These are phyloP conservation scores for Ophonus ardosiacus DNA, from an alignment of 2,888 invertebrate genomes.

Conservation along the genomic window DNA sequence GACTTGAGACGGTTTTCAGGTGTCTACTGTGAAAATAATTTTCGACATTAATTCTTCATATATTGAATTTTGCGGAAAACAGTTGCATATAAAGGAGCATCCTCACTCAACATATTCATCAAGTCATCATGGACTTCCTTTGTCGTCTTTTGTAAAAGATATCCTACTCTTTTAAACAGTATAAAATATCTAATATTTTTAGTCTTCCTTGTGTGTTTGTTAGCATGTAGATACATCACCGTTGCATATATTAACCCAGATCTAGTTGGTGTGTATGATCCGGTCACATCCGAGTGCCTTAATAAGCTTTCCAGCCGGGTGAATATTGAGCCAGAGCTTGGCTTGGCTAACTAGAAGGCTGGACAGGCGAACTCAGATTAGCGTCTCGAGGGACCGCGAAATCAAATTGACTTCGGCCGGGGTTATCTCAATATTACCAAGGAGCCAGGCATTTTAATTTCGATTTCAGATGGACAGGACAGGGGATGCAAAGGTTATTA, in stretches of 20 bases:
- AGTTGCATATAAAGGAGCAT: too few relatives aligned
- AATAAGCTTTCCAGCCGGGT: constrained; percentile 77
- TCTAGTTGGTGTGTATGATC: neutral
- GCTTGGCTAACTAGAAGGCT: constrained; percentile 68
- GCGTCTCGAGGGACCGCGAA: constrained; percentile 74
- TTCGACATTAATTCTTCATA: too few relatives aligned
- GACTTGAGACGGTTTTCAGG: too few relatives aligned
- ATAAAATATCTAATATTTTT: too few relatives aligned
- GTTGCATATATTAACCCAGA: constrained; percentile 14
- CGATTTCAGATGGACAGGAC: constrained; percentile 46
- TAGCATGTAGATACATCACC: neutral
- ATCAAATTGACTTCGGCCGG: constrained; percentile 75
- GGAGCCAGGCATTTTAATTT: constrained; percentile 56
- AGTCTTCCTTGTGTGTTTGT: too few relatives aligned
- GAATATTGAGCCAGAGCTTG: constrained; percentile 75
- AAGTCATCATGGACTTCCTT: too few relatives aligned
- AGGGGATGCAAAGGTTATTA: neutral
- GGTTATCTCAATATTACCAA: constrained; percentile 63
- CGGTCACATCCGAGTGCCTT: constrained; percentile 74
- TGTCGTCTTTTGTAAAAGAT: too few relatives aligned
- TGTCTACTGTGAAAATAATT: too few relatives aligned
- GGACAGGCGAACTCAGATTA: constrained; percentile 71
- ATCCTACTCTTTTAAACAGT: too few relatives aligned
- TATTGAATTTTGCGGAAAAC: too few relatives aligned
- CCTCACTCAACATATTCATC: too few relatives aligned